A percentile compares a stretch with the other conserved stretches of the same genome.
Conservation (phyloP, 1,140 invertebrate genomes). For the Saccostrea echinata region DNA sequence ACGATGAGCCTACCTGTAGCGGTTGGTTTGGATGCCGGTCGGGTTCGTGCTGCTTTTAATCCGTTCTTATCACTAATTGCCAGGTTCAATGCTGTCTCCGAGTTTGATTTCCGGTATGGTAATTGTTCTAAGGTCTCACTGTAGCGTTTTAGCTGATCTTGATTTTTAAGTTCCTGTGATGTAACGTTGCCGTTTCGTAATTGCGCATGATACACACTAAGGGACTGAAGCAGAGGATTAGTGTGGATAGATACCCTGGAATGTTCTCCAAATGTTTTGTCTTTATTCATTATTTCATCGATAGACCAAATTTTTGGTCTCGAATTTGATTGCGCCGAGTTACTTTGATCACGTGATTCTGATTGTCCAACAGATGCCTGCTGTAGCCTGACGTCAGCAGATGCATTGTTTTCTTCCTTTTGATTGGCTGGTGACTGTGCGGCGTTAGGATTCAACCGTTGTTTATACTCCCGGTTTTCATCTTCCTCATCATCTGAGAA, state of each 20-base stretch:
- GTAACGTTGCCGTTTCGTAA: not conserved
- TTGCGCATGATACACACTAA: conserved; percentile 21
- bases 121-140: conserved; percentile 24
- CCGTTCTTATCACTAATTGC: conserved; percentile 43
- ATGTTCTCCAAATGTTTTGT: conserved; percentile 19
- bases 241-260: not conserved
- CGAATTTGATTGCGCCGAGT: conserved; percentile 21
- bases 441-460: not conserved
- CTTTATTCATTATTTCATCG: conserved; percentile 45
- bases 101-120: conserved; percentile 18
- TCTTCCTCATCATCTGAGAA: conserved; percentile 42
- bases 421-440: conserved; percentile 33
- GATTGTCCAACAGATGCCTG: conserved; percentile 21
- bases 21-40: not conserved
- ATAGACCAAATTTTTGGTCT: conserved; percentile 51
- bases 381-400: not conserved
- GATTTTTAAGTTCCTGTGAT: conserved; percentile 14
- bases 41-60: conserved; percentile 34
- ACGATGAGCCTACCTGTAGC: conserved; percentile 23
- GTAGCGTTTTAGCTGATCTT: conserved; percentile 12
- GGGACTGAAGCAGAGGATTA: not conserved
- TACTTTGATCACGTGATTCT: conserved; percentile 33
- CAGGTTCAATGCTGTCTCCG: conserved; percentile 40
- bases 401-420: not conserved
- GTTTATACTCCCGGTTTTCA: not conserved